A percentile compares a stretch with the other conserved stretches of the same genome.
Conservation (phyloP, 2,888 invertebrate genomes). For the Cenopis cana region DNA sequence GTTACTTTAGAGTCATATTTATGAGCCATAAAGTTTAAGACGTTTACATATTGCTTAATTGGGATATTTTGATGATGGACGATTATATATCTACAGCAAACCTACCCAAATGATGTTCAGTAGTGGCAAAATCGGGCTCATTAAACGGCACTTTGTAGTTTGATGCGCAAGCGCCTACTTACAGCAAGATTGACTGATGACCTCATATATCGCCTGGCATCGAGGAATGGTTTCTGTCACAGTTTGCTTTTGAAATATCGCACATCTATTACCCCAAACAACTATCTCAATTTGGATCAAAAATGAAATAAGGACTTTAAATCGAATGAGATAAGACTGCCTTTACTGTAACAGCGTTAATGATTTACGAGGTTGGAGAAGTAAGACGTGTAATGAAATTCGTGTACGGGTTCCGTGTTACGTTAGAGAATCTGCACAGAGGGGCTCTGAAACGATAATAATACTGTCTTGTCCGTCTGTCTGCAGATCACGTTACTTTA, state of each 20-base stretch:
- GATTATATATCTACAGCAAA: too few species aligned
- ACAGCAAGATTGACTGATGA: slow-evolving; percentile 72
- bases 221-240: slow-evolving; percentile 76
- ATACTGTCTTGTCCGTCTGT: slow-evolving; percentile 49
- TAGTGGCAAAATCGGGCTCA: slow-evolving; percentile 23
- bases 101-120: too few species aligned
- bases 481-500: slow-evolving; percentile 51
- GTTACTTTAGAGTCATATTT: slow-evolving; percentile 27
- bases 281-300: neutral
- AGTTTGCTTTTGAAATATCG: slow-evolving; percentile 70
- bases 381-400: slow-evolving; percentile 58
- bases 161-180: slow-evolving; percentile 44
- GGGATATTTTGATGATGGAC: neutral
- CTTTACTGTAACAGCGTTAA: neutral
- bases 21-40: slow-evolving; percentile 31
- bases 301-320: neutral
- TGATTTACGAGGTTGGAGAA: slow-evolving; percentile 8
- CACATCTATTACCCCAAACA: slow-evolving; percentile 38
- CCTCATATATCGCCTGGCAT: slow-evolving; percentile 70
- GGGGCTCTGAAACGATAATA: slow-evolving; percentile 49
- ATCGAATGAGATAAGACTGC: neutral
- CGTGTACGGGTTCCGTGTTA: slow-evolving; percentile 53
- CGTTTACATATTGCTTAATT: slow-evolving; percentile 4
- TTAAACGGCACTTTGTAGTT: slow-evolving; percentile 18
- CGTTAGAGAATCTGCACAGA: slow-evolving; percentile 59